Base-by-base conservation (phyloP, 2,888 invertebrate species). In the Orchestes rusci region DNA sequence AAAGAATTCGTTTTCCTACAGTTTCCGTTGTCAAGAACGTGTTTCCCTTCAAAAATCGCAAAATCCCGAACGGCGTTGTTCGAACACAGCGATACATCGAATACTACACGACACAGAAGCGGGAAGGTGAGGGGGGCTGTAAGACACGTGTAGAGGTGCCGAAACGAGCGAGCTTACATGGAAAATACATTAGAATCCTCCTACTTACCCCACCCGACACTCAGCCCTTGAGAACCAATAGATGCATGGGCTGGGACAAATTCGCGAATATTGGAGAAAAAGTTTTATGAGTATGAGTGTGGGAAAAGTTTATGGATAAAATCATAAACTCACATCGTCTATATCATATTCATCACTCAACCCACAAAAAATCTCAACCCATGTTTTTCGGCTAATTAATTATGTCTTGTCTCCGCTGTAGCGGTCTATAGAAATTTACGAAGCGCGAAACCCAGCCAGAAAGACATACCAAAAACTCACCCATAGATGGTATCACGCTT, bases 71-170 rank as follows among this genome's bases (percentile, higher is more conserved):
- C 29, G 16, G 13, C 34, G 34, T 29, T 44, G 44, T 39, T 39
- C 29, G 33, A 39, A 45, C 45, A 44, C 34, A 16, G 12, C 33
- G 20, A 44, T 44, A 46, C 46, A 48, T 39, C 43, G 47, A 39
- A 35, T 43, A 39, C 34, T 39, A 43, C 47, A 43, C 16, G 40
- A 36, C 35, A 15, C 34, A 31, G 32, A 31, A 36, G 12, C 40
- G 39, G 27, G 30, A n/a, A n/a, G n/a, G 43, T 18, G 41, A 53
- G 55, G 51, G 16, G 54, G 61, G 56, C 53, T 52, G 55, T 59
- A 54, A 60, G 65, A 69, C 70, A 70, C 69, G 67, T 70, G 70
- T 70, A 66, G 67, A 67, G 67, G 69, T 67, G 64, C 61, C 55
- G 57, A 38, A 43, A 57, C 57, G 56, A 56, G 56, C 59, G 59